Evolutionary conservation across 2,113 vertebrate genomes (phyloP).

Genomic region (Megaleporinus macrocephalus): DNA sequence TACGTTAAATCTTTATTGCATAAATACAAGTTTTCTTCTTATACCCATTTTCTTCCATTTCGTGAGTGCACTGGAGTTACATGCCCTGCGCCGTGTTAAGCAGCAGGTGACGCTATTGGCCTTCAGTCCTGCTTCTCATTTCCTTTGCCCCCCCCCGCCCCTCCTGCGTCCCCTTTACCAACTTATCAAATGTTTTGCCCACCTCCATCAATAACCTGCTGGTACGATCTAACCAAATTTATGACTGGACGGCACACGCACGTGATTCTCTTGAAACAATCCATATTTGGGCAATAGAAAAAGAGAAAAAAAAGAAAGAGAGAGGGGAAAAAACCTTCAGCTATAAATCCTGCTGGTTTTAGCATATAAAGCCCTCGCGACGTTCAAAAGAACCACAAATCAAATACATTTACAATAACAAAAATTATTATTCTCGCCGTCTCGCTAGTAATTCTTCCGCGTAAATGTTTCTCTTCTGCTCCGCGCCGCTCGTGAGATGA

Average conservation of each 20-base stretch:
- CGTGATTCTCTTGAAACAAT: constrained; percentile 84
- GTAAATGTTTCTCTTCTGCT: constrained; percentile 48
- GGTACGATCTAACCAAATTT: constrained; percentile 84
- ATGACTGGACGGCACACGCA: constrained; percentile 83
- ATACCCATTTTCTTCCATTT: no score
- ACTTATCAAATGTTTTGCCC: constrained; percentile 81
- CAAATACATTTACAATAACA: constrained; percentile 78
- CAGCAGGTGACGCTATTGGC: constrained; percentile 85
- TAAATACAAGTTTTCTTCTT: no score
- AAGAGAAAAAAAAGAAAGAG: constrained; percentile 67
- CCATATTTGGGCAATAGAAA: constrained; percentile 87
- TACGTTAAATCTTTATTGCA: no score
- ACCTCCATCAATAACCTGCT: constrained; percentile 83
- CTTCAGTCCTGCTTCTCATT: constrained; percentile 71
- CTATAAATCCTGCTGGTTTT: constrained; percentile 87
- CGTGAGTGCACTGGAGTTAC: neutral
- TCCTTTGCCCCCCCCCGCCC: constrained; percentile 5
- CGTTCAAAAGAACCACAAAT: constrained; percentile 87
- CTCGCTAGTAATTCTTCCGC: constrained; percentile 23
- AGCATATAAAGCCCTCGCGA: constrained; percentile 81
- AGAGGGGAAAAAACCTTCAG: constrained; percentile 70
- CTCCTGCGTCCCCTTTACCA: constrained; percentile 67
- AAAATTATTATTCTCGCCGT: constrained; percentile 63
- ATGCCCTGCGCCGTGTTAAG: constrained; percentile 28
- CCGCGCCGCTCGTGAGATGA: constrained; percentile 65